Evolutionary conservation across 2,888 invertebrate genomes (phyloP), one percentile per base, ranked within the genome.

Genomic region (Aporophyla lueneburgensis): DNA sequence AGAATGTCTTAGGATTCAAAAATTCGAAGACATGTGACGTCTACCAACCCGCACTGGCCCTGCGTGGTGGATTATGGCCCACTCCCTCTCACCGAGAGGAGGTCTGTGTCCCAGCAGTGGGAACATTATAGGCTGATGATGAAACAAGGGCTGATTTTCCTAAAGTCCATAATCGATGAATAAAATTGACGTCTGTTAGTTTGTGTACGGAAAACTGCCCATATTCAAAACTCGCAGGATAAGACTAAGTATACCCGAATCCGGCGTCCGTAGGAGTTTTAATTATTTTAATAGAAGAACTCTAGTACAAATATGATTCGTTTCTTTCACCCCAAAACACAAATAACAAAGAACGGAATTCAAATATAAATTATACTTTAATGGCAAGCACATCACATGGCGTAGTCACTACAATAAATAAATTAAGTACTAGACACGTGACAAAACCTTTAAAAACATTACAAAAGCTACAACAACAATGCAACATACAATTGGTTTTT

Each of bases 351-450:
- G 16, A 9, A 40, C 59, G 2, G 19, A n/a, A n/a, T 40, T n/a
- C 2, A 59, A 67, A 67, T 40, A 67, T 67, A 67, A 33, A 33
- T 33, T 2, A 67, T 59, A 67, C 66, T 67, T 67, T 67, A 67
- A 58, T 67, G 67, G 67, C 67, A 67, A 67, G n/a, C 67, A n/a
- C n/a, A 67, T 67, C 33, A 59, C 33, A 58, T n/a, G 6, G 67
- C 58, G 19, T 56, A 67, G n/a, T 33, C 33, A 58, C 4, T 33
- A 56, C n/a, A 67, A n/a, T 67, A 67, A 58, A 40, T 67, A 19
- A 67, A 58, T 49, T 21, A 54, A n/a, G 27, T 53, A 54, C 10
- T 33, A 49, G 58, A 67, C n/a, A 53, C 27, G 3, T 12, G 16
- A 33, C 33, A 33, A 59, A 67, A 58, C 58, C 3, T n/a, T 53